phyloP scores from a whole-genome alignment of 2,113 vertebrate species.

The Myiopsitta monachus region DNA sequence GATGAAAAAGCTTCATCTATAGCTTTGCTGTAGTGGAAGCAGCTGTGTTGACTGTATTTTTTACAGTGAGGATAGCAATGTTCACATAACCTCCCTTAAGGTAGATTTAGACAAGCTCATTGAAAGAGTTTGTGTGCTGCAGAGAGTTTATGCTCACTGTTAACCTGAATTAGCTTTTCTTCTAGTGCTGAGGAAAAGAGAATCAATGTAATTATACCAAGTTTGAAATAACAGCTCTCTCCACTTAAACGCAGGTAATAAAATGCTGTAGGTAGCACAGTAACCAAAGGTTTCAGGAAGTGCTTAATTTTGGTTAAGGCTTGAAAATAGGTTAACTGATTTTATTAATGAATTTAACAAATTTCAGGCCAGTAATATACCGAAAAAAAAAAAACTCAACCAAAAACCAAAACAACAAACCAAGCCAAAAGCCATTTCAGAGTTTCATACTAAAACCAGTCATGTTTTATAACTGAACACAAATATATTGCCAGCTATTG shows the following conservation, averaged over 20 bases:
- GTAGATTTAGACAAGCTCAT: background rate
- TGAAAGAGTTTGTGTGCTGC: background rate
- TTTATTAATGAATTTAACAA: background rate
- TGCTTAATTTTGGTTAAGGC: background rate
- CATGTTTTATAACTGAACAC: background rate
- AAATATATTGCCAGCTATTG: background rate
- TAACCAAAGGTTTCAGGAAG: background rate
- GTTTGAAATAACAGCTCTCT: background rate
- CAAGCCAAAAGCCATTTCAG: background rate
- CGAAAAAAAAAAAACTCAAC: rapidly evolving
- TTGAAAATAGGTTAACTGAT: background rate
- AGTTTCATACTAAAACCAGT: background rate
- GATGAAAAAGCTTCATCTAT: background rate
- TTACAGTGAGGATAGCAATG: background rate
- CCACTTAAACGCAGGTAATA: background rate
- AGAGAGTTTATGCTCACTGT: background rate
- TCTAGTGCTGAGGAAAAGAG: background rate
- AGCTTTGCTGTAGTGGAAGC: background rate
- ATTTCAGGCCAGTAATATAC: background rate
- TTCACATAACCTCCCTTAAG: background rate
- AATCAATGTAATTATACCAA: background rate
- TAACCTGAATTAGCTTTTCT: background rate
- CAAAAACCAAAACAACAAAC: background rate
- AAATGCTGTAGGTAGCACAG: background rate
- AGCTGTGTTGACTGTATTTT: background rate